A percentile compares a stretch with the other conserved stretches of the same genome.
phyloP scores from a whole-genome alignment of 37 sponge, comb jelly and placozoan species.

The Chondrilla cf. caribensis region DNA sequence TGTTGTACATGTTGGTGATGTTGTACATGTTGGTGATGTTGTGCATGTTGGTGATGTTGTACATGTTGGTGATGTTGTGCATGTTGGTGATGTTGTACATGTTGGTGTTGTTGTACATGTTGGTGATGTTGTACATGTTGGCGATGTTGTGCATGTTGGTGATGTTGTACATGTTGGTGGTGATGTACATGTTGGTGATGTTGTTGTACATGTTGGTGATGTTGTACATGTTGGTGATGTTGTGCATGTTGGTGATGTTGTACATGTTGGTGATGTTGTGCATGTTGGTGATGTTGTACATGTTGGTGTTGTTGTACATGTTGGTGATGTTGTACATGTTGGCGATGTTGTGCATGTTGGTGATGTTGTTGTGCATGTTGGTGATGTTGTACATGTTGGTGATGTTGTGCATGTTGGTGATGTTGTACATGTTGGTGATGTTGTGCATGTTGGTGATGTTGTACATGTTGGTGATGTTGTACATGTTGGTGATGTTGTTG shows the following conservation, averaged over 20 bases:
- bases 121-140: background rate
- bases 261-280: background rate
- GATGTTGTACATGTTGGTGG: too few species aligned
- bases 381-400: background rate
- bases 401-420: background rate
- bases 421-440: background rate
- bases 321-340: too few species aligned
- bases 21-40: too few species aligned
- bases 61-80: background rate
- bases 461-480: background rate
- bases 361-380: background rate
- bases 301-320: background rate
- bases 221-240: background rate
- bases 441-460: too few species aligned
- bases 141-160: background rate
- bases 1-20: background rate
- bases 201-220: too few species aligned
- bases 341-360: background rate
- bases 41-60: too few species aligned
- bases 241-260: background rate
- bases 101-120: background rate
- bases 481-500: constrained; percentile 1
- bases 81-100: background rate
- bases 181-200: constrained; percentile 6
- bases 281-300: too few species aligned